phyloP scores from a whole-genome alignment of 2,888 invertebrate genomes.

The Eupithecia vulgata region DNA sequence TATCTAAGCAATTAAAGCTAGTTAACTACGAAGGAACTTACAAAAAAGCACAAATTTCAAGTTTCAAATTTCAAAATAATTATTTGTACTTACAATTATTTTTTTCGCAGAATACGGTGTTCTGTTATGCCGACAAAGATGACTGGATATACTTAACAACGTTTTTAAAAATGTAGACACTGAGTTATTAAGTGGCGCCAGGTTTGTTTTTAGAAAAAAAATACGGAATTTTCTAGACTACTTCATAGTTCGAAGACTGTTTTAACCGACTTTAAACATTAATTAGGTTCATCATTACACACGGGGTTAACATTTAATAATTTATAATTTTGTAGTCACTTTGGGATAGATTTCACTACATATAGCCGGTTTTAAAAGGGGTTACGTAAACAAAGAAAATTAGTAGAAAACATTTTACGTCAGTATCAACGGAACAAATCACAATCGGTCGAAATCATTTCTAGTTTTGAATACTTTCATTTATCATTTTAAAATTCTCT shows the following conservation, averaged over 20 bases:
- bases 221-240: background rate
- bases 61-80: conserved; percentile 26
- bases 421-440: too few species aligned
- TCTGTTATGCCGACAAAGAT: conserved; percentile 30
- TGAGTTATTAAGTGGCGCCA: conserved; percentile 34
- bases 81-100: conserved; percentile 8
- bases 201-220: conserved; percentile 13
- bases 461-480: too few species aligned
- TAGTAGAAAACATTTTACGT: too few species aligned
- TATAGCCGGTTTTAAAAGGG: background rate
- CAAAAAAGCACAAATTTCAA: background rate
- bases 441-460: too few species aligned
- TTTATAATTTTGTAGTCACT: background rate
- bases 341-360: background rate
- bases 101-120: conserved; percentile 20
- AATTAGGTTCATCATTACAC: background rate
- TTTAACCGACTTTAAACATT: background rate
- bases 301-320: too few species aligned
- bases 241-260: background rate
- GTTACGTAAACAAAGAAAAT: too few species aligned
- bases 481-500: too few species aligned
- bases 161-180: conserved; percentile 29
- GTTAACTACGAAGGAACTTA: background rate
- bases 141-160: conserved; percentile 7
- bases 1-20: background rate